Percentiles rank a stretch among this genome's conserved stretches.
Conservation (phyloP, 2,797 vertebrate genomes). For the Mormyrops boulengeri region DNA sequence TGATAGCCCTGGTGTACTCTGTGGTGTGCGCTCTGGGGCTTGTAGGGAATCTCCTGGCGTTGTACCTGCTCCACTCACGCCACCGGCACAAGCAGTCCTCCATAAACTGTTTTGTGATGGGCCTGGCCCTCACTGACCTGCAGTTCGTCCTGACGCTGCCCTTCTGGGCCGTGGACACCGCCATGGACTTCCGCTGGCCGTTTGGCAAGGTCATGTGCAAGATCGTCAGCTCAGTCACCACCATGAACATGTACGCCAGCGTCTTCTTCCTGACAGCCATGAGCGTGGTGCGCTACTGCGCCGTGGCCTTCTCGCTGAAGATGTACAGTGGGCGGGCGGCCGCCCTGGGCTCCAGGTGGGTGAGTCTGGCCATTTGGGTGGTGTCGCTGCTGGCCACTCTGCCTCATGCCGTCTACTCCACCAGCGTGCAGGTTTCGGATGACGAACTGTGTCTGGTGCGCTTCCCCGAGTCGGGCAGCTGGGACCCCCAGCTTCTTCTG, state of each 20-base stretch:
- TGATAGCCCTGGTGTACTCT: slow-evolving; percentile 67
- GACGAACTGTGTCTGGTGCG: slow-evolving; percentile 64
- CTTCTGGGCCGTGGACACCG: slow-evolving; percentile 66
- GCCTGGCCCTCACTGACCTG: slow-evolving; percentile 61
- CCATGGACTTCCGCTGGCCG: slow-evolving; percentile 68
- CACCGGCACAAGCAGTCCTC: slow-evolving; percentile 64
- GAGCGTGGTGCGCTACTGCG: slow-evolving; percentile 65
- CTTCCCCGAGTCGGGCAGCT: slow-evolving; percentile 62
- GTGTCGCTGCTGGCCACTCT: slow-evolving; percentile 58
- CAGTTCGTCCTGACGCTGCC: slow-evolving; percentile 68
- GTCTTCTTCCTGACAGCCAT: slow-evolving; percentile 67
- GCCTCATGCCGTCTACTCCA: slow-evolving; percentile 69
- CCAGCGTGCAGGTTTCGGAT: slow-evolving; percentile 57
- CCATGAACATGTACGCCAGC: slow-evolving; percentile 72
- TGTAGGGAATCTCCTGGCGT: slow-evolving; percentile 66
- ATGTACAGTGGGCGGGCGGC: slow-evolving; percentile 59
- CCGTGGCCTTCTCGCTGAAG: slow-evolving; percentile 62
- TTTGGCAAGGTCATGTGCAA: slow-evolving; percentile 66
- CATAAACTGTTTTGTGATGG: slow-evolving; percentile 67
- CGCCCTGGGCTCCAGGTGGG: slow-evolving; percentile 56
- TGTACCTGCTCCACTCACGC: slow-evolving; percentile 65
- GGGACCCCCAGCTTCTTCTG: slow-evolving; percentile 67
- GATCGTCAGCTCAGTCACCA: slow-evolving; percentile 65
- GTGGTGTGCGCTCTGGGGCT: slow-evolving; percentile 66
- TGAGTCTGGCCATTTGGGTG: slow-evolving; percentile 61